Evolutionary conservation across 2,797 vertebrate species (phyloP), one percentile per base, ranked within the genome.

Genomic region (Peromyscus nudipes): DNA sequence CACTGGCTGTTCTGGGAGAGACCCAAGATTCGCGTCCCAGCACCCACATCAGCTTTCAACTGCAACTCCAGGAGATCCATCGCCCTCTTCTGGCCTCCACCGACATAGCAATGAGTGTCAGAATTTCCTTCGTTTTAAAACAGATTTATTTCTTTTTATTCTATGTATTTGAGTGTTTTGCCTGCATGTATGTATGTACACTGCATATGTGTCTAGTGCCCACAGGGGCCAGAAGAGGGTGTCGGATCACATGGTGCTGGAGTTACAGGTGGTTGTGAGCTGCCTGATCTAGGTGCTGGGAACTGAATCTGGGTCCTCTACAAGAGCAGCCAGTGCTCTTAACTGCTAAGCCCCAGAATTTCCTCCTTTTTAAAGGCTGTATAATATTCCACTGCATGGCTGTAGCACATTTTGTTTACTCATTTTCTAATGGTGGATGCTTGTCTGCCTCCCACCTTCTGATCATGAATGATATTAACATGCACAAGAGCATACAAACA

Each of bases 331-430:
- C 25, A 57, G 52, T 62, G 16, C 25, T 73, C 85, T 29, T 57
- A 57, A 73, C 52, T 12, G 7, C n/a, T 88, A 67, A 57, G 29
- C 37, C 6, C 71, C 86, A 81, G 90, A 64, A 87, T 43, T 62
- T 67, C 73, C 73, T 94, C 81, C 57, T 43, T 91, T 82, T 83
- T 82, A 75, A 69, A 43, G 79, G 49, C 23, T 89, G 49, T 29
- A 16, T 92, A 77, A 60, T 83, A 75, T 69, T 55, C 86, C 23
- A 6, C 49, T 37, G 8, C 46, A 3, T 17, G 1, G 81, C 9
- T 55, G 21, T 4, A 46, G 17, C 60, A 40, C 25, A 34, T 69
- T 89, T 92, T 77, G 12, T 37, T 73, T 71, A 79, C 87, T 31
- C 62, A 6, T 82, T 88, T 73, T 60, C 64, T 37, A 31, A 46